Conservation (phyloP, 2,113 vertebrate genomes). For the Hylia prasina region DNA sequence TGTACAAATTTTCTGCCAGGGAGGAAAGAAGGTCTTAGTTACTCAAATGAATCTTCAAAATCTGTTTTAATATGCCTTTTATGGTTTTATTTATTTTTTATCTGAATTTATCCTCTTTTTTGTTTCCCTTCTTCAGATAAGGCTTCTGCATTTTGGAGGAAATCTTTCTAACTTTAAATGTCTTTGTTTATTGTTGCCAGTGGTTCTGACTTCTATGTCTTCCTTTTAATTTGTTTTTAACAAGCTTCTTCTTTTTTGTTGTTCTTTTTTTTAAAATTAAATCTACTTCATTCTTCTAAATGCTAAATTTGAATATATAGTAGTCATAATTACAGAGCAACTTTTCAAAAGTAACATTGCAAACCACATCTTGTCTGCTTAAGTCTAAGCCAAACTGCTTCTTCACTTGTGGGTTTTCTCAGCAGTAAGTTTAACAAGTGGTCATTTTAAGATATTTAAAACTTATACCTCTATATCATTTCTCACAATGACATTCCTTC, state of each 20-base stretch:
- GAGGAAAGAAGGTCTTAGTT: not conserved
- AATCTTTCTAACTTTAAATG: not conserved
- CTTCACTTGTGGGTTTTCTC: conserved; percentile 40
- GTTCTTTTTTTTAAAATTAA: not conserved
- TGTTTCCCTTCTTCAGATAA: not conserved
- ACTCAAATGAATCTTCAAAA: not conserved
- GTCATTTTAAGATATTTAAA: conserved; percentile 50
- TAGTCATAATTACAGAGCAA: conserved; percentile 35
- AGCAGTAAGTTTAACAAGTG: not conserved
- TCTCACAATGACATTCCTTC: conserved; percentile 1
- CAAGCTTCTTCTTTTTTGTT: not conserved
- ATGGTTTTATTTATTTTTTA: not conserved
- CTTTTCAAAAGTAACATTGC: not conserved
- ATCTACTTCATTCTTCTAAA: conserved; percentile 24
- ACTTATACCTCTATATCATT: not conserved
- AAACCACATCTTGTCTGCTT: not conserved
- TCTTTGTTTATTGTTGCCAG: not conserved
- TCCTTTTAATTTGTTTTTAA: conserved; percentile 44
- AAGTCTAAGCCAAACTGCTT: not conserved
- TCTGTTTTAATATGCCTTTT: not conserved
- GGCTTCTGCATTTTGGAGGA: not conserved
- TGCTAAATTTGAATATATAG: conserved; percentile 27
- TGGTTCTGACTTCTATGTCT: not conserved
- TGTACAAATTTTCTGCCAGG: not conserved
- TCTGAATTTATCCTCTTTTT: not conserved